phyloP scores from a whole-genome alignment of 2,888 invertebrate genomes.

The Protonemura montana region DNA sequence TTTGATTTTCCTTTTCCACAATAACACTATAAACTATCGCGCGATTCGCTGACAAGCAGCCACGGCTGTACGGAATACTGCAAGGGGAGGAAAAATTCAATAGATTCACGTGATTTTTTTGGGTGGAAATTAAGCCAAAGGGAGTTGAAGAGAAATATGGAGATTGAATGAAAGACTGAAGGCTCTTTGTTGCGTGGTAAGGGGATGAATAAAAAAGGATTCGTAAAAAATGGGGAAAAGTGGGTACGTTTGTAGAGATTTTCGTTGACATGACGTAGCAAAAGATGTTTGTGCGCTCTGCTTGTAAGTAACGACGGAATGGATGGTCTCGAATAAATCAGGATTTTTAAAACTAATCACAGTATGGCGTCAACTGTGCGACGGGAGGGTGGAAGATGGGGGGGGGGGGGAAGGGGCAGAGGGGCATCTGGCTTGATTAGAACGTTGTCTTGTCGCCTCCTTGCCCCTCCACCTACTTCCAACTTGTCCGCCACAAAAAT shows the following conservation, averaged over 20 bases:
- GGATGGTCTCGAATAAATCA: slow-evolving; percentile 48
- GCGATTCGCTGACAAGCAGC: neutral
- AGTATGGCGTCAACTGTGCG: slow-evolving; percentile 46
- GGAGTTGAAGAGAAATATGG: slow-evolving; percentile 44
- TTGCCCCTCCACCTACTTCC: slow-evolving; percentile 8
- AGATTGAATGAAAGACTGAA: slow-evolving; percentile 45
- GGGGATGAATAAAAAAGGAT: slow-evolving; percentile 28
- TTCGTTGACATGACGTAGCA: slow-evolving; percentile 42
- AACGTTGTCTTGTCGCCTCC: slow-evolving; percentile 48
- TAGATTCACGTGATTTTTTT: slow-evolving; percentile 43
- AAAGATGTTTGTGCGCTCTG: slow-evolving; percentile 31
- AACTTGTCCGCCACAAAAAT: slow-evolving; percentile 48
- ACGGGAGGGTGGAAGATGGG: neutral
- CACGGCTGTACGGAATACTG: neutral
- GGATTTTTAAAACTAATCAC: slow-evolving; percentile 50
- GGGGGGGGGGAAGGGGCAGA: slow-evolving; percentile 31
- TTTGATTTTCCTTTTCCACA: slow-evolving; percentile 46
- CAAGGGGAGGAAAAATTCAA: slow-evolving; percentile 40
- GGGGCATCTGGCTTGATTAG: slow-evolving; percentile 49
- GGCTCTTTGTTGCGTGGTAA: slow-evolving; percentile 40
- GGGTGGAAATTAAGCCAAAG: slow-evolving; percentile 38
- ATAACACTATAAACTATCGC: slow-evolving; percentile 36
- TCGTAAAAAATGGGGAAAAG: slow-evolving; percentile 39
- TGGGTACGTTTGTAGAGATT: slow-evolving; percentile 34
- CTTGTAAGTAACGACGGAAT: slow-evolving; percentile 40